These are phyloP conservation scores for Chiloscyllium punctatum DNA, from an alignment of 2,797 vertebrate genomes.

Conservation along the genomic window DNA sequence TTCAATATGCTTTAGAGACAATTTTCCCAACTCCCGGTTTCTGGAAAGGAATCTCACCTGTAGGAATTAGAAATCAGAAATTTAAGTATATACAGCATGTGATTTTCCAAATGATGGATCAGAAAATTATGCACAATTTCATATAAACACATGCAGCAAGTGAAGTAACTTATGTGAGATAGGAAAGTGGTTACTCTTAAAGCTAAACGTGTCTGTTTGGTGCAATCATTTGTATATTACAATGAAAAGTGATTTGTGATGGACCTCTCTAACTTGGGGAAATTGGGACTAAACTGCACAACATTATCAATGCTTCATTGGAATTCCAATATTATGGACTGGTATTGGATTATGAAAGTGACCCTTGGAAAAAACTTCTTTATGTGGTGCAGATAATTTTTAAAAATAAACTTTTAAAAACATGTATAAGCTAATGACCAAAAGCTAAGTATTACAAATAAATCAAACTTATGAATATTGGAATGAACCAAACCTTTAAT, in stretches of 20 bases:
- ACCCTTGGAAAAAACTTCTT: not conserved
- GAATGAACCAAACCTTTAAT: not conserved
- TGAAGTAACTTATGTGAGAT: not conserved
- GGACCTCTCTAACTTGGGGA: not conserved
- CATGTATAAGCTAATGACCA: not conserved
- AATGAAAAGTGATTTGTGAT: not conserved
- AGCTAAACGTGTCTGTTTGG: not conserved
- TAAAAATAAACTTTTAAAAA: not conserved
- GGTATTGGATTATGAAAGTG: too few relatives aligned
- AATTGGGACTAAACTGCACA: not conserved
- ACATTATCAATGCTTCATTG: not conserved
- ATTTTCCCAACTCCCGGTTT: not conserved
- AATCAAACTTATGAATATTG: not conserved
- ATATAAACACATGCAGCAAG: not conserved
- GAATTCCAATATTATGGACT: not conserved
- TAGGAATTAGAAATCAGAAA: not conserved
- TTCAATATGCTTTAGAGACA: not conserved
- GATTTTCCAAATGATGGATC: not conserved
- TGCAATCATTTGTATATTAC: not conserved
- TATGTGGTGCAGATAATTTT: not conserved
- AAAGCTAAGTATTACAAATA: not conserved
- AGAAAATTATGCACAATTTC: constrained; percentile 10
- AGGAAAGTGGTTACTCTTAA: not conserved
- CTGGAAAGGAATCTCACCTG: not conserved
- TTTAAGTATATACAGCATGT: not conserved